Base-by-base conservation (phyloP, 2,113 vertebrate genomes). In the Proteles cristata region DNA sequence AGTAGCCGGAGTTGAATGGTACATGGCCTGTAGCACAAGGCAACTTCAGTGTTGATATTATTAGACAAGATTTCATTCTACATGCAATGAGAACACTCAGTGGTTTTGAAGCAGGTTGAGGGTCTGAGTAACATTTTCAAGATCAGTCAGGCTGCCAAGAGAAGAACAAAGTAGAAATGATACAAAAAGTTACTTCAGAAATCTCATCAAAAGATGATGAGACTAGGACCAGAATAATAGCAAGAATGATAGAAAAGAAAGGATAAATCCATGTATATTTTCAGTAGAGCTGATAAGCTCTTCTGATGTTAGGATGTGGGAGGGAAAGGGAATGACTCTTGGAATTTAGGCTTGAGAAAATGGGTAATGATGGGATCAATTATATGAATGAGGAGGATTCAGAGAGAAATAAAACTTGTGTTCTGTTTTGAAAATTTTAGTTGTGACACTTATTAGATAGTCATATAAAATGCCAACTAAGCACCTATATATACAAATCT, bases 161-260 rank as follows among this genome's bases (percentile, higher is more conserved):
- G 23, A 88, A 92, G 33, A 94, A 94, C 28, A n/a, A 91, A 86
- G n/a, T 71, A 84, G 28, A 53, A 87, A 83, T 69, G 53, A 63
- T 11, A 68, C 26, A 80, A 84, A 90, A 84, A 12, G 31, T 63
- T 93, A 71, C 7, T 66, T 73, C 23, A 71, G 74, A 68, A 88
- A 9, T 53, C 25, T 85, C 55, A 3, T 61, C 10, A 96, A 83
- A 66, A 77, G 4, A 85, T 61, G 5, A 43, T 61, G 7, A 43
- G n/a, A 1, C 28, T 74, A 48, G n/a, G 33, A 17, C 7, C 26
- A 4, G 12, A 80, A 80, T 84, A 84, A 68, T 66, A 4, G 48
- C 26, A 92, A 84, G 35, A 58, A 85, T 11, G 66, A 48, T 35
- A 26, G 11, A 77, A 11, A n/a, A 25, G 73, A 61, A 26, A 93